phyloP scores from a whole-genome alignment of 2,797 vertebrate genomes.

The Helicolenus hilgendorfi region DNA sequence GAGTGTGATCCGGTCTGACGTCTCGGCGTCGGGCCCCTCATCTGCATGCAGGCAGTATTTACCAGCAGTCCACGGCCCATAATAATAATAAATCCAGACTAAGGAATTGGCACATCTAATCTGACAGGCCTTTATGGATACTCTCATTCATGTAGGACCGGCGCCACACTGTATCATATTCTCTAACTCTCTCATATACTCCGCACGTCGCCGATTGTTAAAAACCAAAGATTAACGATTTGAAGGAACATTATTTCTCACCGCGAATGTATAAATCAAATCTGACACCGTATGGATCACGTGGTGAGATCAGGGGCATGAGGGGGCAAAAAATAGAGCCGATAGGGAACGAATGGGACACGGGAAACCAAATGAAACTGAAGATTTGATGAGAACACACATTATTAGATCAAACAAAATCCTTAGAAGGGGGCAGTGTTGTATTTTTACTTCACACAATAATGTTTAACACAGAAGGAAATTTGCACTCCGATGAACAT shows the following conservation, averaged over 20 bases:
- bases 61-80: conserved; percentile 52
- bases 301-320: conserved; percentile 28
- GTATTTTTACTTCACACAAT: conserved; percentile 25
- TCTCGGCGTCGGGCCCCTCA: conserved; percentile 68
- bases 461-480: neutral
- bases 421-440: neutral
- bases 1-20: conserved; percentile 84
- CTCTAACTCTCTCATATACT: conserved; percentile 59
- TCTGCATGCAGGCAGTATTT: conserved; percentile 79
- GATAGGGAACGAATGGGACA: conserved; percentile 27
- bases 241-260: conserved; percentile 65
- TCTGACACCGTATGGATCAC: conserved; percentile 69
- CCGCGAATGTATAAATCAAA: conserved; percentile 68
- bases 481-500: conserved; percentile 9
- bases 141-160: conserved; percentile 76
- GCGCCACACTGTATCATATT: conserved; percentile 66
- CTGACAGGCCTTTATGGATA: conserved; percentile 85
- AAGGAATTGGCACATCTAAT: conserved; percentile 82
- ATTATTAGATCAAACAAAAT: conserved; percentile 25
- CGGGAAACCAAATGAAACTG: conserved; percentile 26
- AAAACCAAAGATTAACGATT: conserved; percentile 75
- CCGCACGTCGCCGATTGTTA: conserved; percentile 57
- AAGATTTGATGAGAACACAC: conserved; percentile 34
- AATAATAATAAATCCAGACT: conserved; percentile 84
- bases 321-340: neutral